Evolutionary conservation across 2,888 invertebrate genomes (phyloP), one percentile per base, ranked within the genome.

Genomic region (Watsonalla binaria): DNA sequence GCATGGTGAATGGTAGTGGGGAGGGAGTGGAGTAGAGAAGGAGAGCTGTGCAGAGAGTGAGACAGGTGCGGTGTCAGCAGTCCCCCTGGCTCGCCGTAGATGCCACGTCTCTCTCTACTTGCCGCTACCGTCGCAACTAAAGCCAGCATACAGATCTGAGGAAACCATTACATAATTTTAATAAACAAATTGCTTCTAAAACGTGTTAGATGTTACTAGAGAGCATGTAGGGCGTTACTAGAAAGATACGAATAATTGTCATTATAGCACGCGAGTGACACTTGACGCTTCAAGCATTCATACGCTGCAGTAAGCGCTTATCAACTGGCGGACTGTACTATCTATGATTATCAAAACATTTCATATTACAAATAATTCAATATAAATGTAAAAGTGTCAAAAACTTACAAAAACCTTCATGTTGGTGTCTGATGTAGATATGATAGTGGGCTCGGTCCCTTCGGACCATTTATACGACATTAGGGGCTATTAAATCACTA

Each of bases 391-490:
- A 37, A 37, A 8, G 37, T 24, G 24, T 24, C 24, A 24, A 24
- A 24, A 24, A 83, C 84, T 84, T 57, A 85, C 84, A 63, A 82
- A 66, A 15, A 75, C 55, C 63, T 78, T 84, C 84, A 84, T 85
- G 54, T 61, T 72, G 63, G 50, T 62, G 60, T 55, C 50, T 57
- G 62, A 59, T 57, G 59, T 58, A 57, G 53, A 53, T 45, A 52
- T 49, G 49, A 37, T 5, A 0, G 6, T 51, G 46, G 37, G 37
- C 51, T 24, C 45, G 55, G 52, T 45, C 54, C 60, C 52, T 57
- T 54, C 61, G 58, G 55, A 57, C 65, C 68, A 71, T 76, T 72
- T 80, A 78, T 80, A 80, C 68, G 54, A 54, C 37, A 49, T 54
- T 50, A 59, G 63, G 60, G 62, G 63, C 70, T 57, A 59, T 62